Evolutionary conservation across 2,797 vertebrate genomes (phyloP), one percentile per base, ranked within the genome.

Genomic region (Diplodus puntazzo): DNA sequence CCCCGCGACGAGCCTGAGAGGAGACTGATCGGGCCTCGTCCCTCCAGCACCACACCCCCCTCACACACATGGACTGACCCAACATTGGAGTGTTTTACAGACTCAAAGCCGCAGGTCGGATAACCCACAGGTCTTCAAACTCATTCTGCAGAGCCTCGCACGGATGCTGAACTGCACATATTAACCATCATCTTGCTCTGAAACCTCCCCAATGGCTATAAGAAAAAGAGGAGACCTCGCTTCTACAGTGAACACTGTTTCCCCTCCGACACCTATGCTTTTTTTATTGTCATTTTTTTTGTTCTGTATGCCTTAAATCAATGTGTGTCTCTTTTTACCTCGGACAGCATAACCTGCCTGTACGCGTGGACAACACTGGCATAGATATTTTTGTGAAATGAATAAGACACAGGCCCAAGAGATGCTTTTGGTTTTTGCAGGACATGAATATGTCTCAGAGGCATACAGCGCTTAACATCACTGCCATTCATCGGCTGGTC

Each of bases 261-360:
- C 69, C 77, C 68, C 58, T 30, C 60, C 74, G 77, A 54, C 71
- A 77, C 66, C 73, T 87, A 81, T 90, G 76, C 85, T 72, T 89
- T 90, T 75, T 25, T 25, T 25, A 25, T 25, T 25, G 1, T 25
- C 3, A 25, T 74, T 39, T 39, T 10, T 39, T 6, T 88, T 83
- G 87, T 73, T 93, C 65, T 90, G 84, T 92, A 90, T 93, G 95
- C 92, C 95, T 95, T 95, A 95, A 93, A 90, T 84, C 85, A 73
- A 77, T 61, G 78, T 89, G 86, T 87, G 86, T 90, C 84, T 87
- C 82, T 80, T 88, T 86, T 86, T 81, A 87, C 88, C 87, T 88
- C 81, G 69, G 89, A 88, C 78, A 82, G 73, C 65, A 83, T 73
- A 67, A 64, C 73, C 77, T 80, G 85, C 66, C 82, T 76, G 64